These are phyloP conservation scores for Danaus plexippus DNA, from an alignment of 1,140 invertebrate genomes.

Conservation along the genomic window DNA sequence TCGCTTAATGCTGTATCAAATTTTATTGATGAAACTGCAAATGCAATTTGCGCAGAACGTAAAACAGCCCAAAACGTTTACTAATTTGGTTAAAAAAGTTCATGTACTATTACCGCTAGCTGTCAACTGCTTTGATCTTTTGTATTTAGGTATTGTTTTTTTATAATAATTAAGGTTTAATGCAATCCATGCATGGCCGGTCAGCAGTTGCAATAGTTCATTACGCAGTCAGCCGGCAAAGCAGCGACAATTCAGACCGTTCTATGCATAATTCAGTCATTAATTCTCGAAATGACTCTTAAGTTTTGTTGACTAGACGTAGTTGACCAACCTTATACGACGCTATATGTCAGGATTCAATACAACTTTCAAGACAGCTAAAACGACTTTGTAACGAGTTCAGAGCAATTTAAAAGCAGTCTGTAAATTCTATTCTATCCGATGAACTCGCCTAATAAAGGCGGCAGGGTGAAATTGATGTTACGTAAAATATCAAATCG, in stretches of 20 bases:
- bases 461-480: too few relatives aligned
- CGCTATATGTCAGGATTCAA: slow-evolving; percentile 39
- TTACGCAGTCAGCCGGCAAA: slow-evolving; percentile 44
- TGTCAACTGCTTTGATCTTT: too few relatives aligned
- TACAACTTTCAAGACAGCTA: slow-evolving; percentile 41
- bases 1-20: slow-evolving; percentile 32
- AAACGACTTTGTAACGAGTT: slow-evolving; percentile 26
- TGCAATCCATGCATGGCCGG: slow-evolving; percentile 10
- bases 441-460: slow-evolving; percentile 7
- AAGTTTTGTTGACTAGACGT: slow-evolving; percentile 54
- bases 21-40: slow-evolving; percentile 24
- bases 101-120: too few relatives aligned
- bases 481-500: too few relatives aligned
- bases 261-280: slow-evolving; percentile 66
- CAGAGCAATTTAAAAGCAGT: slow-evolving; percentile 23
- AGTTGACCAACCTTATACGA: slow-evolving; percentile 48
- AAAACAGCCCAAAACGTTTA: too few relatives aligned
- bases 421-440: slow-evolving; percentile 17
- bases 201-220: slow-evolving; percentile 16
- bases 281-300: slow-evolving; percentile 64
- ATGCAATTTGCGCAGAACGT: slow-evolving; percentile 1
- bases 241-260: slow-evolving; percentile 52
- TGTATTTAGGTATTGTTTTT: too few relatives aligned
- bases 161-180: slow-evolving; percentile 10
- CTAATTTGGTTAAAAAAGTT: too few relatives aligned